These are phyloP conservation scores for Hippocampus guttulatus DNA, from an alignment of 2,113 vertebrate genomes.

Conservation along the genomic window DNA sequence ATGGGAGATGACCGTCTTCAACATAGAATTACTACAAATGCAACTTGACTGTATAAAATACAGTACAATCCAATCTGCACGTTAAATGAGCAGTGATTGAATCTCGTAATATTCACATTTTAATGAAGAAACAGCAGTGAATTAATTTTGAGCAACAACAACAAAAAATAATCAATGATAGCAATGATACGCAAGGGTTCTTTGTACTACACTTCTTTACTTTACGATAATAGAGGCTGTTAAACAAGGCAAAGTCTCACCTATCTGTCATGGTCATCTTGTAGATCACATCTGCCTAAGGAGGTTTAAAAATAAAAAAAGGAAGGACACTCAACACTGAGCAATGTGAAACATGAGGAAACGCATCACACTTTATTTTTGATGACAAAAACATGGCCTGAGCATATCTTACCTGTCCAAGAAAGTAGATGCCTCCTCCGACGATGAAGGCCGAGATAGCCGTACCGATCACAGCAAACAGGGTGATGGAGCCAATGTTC, in stretches of 20 bases:
- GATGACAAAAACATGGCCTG: background rate
- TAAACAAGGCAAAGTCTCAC: constrained; percentile 62
- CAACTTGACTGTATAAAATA: too few species aligned
- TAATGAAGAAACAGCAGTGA: background rate
- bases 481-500: constrained; percentile 96
- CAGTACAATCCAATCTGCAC: too few species aligned
- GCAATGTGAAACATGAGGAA: background rate
- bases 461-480: constrained; percentile 96
- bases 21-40: too few species aligned
- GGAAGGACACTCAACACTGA: background rate
- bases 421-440: constrained; percentile 96
- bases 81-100: too few species aligned
- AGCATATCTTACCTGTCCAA: constrained; percentile 84
- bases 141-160: background rate
- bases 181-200: background rate
- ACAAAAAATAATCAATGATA: too few species aligned
- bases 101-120: too few species aligned
- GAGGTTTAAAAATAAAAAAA: constrained; percentile 11
- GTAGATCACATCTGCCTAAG: constrained; percentile 96
- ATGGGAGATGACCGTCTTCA: too few species aligned
- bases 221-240: background rate
- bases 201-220: too few species aligned
- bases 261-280: constrained; percentile 99
- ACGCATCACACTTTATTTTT: background rate
- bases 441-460: constrained; percentile 97